phyloP scores from a whole-genome alignment of 2,888 invertebrate species.

The Pantelozetes paolii region DNA sequence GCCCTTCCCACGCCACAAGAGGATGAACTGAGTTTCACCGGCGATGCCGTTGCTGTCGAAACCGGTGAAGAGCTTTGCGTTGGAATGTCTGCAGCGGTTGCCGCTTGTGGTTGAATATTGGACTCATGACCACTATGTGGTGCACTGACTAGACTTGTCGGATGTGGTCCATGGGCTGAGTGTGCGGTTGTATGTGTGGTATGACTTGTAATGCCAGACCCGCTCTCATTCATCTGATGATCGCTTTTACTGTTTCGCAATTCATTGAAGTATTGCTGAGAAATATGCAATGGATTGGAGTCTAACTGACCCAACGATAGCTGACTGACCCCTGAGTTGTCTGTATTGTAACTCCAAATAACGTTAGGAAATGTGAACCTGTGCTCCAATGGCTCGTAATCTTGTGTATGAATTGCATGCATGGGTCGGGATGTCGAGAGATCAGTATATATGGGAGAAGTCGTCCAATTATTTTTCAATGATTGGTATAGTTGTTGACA shows the following conservation, averaged over 20 bases:
- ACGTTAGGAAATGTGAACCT: constrained; percentile 6
- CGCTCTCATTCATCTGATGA: not conserved
- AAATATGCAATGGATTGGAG: constrained; percentile 13
- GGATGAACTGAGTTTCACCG: constrained; percentile 11
- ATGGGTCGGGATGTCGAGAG: constrained; percentile 7
- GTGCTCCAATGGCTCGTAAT: constrained; percentile 6
- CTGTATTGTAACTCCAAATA: constrained; percentile 10
- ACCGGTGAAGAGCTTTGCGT: constrained; percentile 8
- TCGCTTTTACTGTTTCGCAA: not conserved
- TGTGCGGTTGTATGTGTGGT: not conserved
- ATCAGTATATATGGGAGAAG: constrained; percentile 17
- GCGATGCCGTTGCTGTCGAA: constrained; percentile 15
- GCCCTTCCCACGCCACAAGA: constrained; percentile 26
- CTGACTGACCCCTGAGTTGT: not conserved
- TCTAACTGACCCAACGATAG: not conserved
- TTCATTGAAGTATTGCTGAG: constrained; percentile 11
- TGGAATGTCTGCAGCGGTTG: constrained; percentile 9
- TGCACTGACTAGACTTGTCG: constrained; percentile 30
- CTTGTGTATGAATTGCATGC: not conserved
- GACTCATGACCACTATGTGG: constrained; percentile 21
- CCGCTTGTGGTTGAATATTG: constrained; percentile 1
- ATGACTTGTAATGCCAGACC: not conserved
- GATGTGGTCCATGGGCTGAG: not conserved
- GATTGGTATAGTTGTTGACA: not conserved
- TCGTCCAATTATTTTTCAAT: constrained; percentile 9